Conservation (phyloP, 2,113 vertebrate species). For the Epinephelus lanceolatus region DNA sequence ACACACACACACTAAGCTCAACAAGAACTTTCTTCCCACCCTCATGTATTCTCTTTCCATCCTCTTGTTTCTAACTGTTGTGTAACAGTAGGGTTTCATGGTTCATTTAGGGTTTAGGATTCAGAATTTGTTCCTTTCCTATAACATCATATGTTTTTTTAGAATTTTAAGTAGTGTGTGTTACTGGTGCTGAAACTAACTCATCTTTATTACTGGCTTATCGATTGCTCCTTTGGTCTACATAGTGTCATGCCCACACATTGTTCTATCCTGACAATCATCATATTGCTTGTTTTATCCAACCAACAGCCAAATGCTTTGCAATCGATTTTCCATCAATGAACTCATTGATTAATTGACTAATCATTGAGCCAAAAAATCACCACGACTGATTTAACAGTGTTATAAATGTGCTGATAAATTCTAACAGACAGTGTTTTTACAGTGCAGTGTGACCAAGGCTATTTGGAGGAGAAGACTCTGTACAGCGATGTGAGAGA, state of each 20-base stretch:
- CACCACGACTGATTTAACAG: neutral
- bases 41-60: constrained; percentile 30
- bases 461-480: constrained; percentile 21
- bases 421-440: neutral
- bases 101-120: neutral
- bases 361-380: neutral
- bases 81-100: neutral
- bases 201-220: neutral
- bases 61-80: neutral
- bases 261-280: neutral
- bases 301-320: no score
- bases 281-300: no score
- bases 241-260: neutral
- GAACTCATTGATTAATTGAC: neutral
- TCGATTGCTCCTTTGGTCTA: neutral
- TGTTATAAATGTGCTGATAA: neutral
- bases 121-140: neutral
- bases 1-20: neutral
- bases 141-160: neutral
- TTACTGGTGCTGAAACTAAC: neutral
- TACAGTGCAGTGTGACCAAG: constrained; percentile 1
- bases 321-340: no score
- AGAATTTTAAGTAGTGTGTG: neutral
- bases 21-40: constrained; percentile 40
- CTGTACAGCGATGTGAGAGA: neutral